These are phyloP conservation scores for Ceyx cyanopectus DNA, from an alignment of 2,113 vertebrate genomes.

Conservation along the genomic window DNA sequence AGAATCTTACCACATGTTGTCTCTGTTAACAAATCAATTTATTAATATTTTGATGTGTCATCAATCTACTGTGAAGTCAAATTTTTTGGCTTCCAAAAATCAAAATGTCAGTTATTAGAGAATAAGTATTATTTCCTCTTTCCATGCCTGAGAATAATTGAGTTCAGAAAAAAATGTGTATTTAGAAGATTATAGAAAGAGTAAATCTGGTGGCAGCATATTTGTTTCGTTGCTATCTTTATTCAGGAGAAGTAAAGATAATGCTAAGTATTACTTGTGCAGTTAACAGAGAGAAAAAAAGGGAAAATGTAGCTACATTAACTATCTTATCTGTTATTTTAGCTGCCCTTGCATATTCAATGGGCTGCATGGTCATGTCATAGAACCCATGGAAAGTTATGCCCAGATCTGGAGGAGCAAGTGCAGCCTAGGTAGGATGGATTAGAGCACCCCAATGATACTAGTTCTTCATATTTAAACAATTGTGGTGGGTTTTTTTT, in stretches of 20 bases:
- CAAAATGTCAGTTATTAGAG: neutral
- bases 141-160: neutral
- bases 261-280: neutral
- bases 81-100: neutral
- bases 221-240: neutral
- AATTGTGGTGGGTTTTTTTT: neutral
- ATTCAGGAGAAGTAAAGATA: neutral
- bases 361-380: neutral
- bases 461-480: neutral
- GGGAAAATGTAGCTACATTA: neutral
- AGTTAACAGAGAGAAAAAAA: neutral
- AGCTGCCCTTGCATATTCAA: neutral
- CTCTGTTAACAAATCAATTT: neutral
- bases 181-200: neutral
- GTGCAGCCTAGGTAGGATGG: neutral
- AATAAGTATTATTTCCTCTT: neutral
- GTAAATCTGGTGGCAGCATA: neutral
- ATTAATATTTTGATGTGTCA: neutral
- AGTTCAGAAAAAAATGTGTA: neutral
- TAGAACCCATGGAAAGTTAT: neutral
- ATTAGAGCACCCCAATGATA: neutral
- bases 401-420: neutral
- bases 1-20: neutral
- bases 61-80: neutral
- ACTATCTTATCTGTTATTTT: neutral